phyloP scores from a whole-genome alignment of 64 coral and sea anemone species.

The Actinia equina region DNA sequence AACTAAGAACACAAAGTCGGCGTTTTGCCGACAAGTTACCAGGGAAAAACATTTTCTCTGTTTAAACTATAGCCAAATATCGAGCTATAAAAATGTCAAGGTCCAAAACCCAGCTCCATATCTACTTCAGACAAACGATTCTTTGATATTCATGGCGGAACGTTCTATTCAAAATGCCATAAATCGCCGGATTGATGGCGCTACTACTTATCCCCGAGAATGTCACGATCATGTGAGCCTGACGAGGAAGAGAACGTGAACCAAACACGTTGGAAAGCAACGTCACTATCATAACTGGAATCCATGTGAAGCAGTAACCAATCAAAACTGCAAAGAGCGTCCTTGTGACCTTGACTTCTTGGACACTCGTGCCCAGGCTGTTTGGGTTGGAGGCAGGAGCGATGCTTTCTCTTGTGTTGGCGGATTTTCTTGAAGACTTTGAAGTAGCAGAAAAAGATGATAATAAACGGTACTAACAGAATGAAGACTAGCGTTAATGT shows the following conservation, averaged over 20 bases:
- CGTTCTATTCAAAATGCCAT: neutral
- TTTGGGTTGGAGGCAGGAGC: neutral
- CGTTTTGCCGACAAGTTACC: no score
- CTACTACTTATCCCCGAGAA: neutral
- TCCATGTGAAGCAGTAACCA: neutral
- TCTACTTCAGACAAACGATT: neutral
- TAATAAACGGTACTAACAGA: neutral
- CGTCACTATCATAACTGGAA: neutral
- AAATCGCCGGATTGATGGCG: neutral
- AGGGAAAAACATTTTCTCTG: no score
- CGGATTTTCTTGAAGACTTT: conserved; percentile 6
- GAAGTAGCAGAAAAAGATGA: neutral
- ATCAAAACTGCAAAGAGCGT: conserved; percentile 4
- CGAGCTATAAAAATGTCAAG: no score
- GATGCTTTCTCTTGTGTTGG: neutral
- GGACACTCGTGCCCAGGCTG: neutral
- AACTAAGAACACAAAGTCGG: no score
- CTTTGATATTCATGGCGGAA: neutral
- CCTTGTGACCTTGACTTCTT: conserved; percentile 8
- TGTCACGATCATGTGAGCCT: neutral
- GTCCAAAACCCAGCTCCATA: no score
- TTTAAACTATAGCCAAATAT: no score
- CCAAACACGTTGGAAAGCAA: neutral
- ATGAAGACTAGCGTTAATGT: neutral
- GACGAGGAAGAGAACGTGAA: neutral